Base-by-base conservation (phyloP, 1,140 invertebrate genomes). In the Aethina tumida region DNA sequence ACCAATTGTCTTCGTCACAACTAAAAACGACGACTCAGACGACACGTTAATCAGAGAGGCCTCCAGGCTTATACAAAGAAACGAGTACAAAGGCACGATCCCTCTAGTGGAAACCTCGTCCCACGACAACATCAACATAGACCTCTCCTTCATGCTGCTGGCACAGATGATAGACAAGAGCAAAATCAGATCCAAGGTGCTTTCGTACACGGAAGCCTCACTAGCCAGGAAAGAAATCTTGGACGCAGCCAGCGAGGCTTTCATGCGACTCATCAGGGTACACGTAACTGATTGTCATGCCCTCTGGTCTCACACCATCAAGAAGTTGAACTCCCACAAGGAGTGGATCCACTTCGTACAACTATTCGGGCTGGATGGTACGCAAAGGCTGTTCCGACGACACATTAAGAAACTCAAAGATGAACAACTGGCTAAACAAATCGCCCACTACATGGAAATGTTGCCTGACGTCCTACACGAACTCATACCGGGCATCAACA, bases 101-200 rank as follows among this genome's bases (percentile, higher is more conserved):
- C 79, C 85, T 1, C 67, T 97, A 26, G 79, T 98, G 20, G 94
- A 97, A 70, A 94, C 92, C 0, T 97, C 92, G 8, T 82, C 93
- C 5, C 91, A 97, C 56, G 87, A 96, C 56, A 97, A 95, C 63
- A 89, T 98, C 29, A 99, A 98, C 64, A 85, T 97, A 10, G 94
- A 97, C 58, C 66, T 87, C 43, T 88, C 93, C 5, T 97, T 97
- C 64, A 75, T 97, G 55, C 71, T 90, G 28, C 63, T 97, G 18
- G 92, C 91, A 14, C 91, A 97, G 65, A 76, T 95, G 62, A 81
- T 96, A 41, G 93, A 97, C 60, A 70, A 78, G 16, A 73, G 70
- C 55, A 79, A 83, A 58, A 42, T 62, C 10, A 39, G 58, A 44
- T 52, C 49, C 16, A 64, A 77, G 68, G 75, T 93, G 35, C 69